Evolutionary conservation across 30 jellyfish, hydroid and myxozoan species (phyloP).

Genomic region (Catostylus mosaicus): DNA sequence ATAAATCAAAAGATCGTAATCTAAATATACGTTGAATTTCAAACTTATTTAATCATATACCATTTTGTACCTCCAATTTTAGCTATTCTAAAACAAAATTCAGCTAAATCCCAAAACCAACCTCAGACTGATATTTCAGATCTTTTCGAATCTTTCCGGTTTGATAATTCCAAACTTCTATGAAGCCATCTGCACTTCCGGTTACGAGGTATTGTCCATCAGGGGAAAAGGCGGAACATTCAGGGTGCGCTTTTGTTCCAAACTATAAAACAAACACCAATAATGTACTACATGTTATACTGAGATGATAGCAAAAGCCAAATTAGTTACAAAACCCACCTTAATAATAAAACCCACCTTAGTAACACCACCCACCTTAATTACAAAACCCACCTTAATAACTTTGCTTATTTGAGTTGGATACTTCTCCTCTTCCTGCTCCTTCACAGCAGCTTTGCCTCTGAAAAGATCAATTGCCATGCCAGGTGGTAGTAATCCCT

Average conservation of each 20-base stretch:
- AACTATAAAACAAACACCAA: constrained; percentile 42
- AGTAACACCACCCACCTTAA: neutral
- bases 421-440: constrained; percentile 84
- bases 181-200: constrained; percentile 99
- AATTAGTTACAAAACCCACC: constrained; percentile 38
- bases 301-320: neutral
- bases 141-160: constrained; percentile 95
- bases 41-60: no score
- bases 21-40: no score
- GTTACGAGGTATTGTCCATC: constrained; percentile 96
- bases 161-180: constrained; percentile 97
- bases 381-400: constrained; percentile 72
- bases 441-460: constrained; percentile 95
- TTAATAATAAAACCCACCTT: constrained; percentile 51
- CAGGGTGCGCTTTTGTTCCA: constrained; percentile 87
- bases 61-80: no score
- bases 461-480: constrained; percentile 88
- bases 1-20: no score
- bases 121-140: constrained; percentile 91
- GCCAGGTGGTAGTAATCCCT: constrained; percentile 97
- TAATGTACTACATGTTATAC: neutral
- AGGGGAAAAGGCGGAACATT: constrained; percentile 86
- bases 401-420: constrained; percentile 89
- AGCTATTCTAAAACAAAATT: no score
- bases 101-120: constrained; percentile 16